Base-by-base conservation (phyloP, 2,888 invertebrate species). In the Petrophora chlorosata region DNA sequence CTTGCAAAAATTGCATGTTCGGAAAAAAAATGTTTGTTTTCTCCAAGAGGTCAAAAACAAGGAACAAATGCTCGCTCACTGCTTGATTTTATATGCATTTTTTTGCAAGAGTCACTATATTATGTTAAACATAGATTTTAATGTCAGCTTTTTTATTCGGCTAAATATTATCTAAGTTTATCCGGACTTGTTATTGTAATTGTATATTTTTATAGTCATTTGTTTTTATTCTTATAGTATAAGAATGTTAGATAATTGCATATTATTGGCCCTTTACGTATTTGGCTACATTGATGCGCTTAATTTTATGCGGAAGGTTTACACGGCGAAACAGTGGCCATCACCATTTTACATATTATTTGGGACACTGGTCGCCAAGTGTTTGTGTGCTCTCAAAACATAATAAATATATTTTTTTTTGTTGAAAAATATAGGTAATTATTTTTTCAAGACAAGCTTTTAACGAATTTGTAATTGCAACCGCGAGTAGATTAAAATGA, bases 161-260 rank as follows among this genome's bases (percentile, higher is more conserved):
- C 17, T 35, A 15, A 45, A 46, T 25, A 29, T 29, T 33, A n/a
- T n/a, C 13, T 52, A 60, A 46, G 51, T 63, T 67, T 42, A 43
- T 61, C 59, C 66, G 60, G 61, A 73, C 73, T 73, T 73, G 75
- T 79, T 80, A 72, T 63, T 62, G 60, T 67, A 63, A 51, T 58
- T 79, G 70, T 80, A 80, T 82, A 79, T 81, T 82, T n/a, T 82
- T 80, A 75, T 78, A 82, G 79, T 77, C 78, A 77, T 75, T 81
- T 74, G 74, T 80, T 81, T 72, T 71, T 73, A 67, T 67, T 51
- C 63, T 53, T 67, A 45, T 70, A 63, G 63, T 54, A 58, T 70
- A 71, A 59, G 53, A 57, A 59, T 33, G 23, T 64, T 61, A 65
- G 65, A 65, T 76, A 80, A 80, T 77, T 70, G 13, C 30, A 17